phyloP scores from a whole-genome alignment of 2,113 vertebrate species.

The Pundamilia nyererei region DNA sequence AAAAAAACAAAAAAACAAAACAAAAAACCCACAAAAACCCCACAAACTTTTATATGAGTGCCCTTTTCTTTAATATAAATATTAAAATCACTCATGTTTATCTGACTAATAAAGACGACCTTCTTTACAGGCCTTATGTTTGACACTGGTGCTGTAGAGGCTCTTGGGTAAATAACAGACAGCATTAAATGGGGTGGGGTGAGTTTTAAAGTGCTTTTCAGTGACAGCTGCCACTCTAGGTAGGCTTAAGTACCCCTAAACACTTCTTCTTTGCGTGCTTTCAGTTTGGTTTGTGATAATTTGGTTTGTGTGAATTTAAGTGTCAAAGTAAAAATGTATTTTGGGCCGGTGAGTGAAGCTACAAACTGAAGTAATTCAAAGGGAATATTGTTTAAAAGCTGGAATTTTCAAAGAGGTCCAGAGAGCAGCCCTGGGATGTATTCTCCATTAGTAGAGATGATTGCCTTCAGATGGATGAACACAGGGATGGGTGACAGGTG shows the following conservation, averaged over 20 bases:
- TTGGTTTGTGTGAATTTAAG: background rate
- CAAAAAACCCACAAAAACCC: background rate
- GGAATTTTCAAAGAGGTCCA: background rate
- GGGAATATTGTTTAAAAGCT: background rate
- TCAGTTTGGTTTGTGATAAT: background rate
- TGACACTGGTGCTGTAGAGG: background rate
- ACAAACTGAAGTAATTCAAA: background rate
- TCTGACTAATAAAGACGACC: fast-evolving
- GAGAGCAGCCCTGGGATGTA: background rate
- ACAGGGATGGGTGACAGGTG: slow-evolving; percentile 6
- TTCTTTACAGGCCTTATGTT: background rate
- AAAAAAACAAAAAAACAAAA: background rate
- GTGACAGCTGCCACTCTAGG: background rate
- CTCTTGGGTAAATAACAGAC: background rate
- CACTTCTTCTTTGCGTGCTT: background rate
- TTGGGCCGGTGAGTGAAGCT: fast-evolving
- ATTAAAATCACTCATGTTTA: background rate
- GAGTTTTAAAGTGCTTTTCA: background rate
- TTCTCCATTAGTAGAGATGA: background rate
- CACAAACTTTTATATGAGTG: background rate
- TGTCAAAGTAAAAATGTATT: background rate
- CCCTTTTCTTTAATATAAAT: background rate
- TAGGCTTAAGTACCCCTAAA: background rate
- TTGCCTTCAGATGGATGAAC: background rate
- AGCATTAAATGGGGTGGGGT: background rate